Base-by-base conservation (phyloP, 92 coral and sea anemone species). In the Phenganax marumi region DNA sequence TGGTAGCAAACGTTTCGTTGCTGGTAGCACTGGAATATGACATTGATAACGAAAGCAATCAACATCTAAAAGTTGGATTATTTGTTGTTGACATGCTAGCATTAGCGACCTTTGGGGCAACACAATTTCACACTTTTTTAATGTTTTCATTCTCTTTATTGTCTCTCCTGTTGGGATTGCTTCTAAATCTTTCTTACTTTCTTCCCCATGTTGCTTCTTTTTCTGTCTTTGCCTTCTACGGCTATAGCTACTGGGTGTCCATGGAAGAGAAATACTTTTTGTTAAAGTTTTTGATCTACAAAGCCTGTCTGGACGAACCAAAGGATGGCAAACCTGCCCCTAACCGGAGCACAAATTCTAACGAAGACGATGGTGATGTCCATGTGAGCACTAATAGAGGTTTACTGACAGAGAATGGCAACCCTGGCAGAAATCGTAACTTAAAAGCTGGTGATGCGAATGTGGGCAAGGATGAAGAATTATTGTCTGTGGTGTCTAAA, bases 91-190 rank as follows among this genome's bases (percentile, higher is more conserved):
- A 33, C 43, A 1, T 1, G 43, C 5, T 66, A 47, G 49, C 8
- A 7, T 23, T 66, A 2, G 18, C 24, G 8, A 25, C 72, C 1
- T 66, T 66, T 66, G 6, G 1, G 0, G 26, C 8, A 12, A 1
- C 12, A 12, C 43, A 33, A 33, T 33, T 33, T 1, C 43, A 1
- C 43, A 33, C 43, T 6, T 8, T 2, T 66, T 10, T 66, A 25
- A 66, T 66, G 17, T 66, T 17, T 14, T 66, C 43, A 3, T 66
- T 66, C 25, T 17, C 25, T 3, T 10, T 23, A 25, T 50, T 25
- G 72, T 66, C 72, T 66, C 43, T 66, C 49, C n/a, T 66, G 72
- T 66, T 66, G 17, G 72, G 72, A 25, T 66, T 66, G 49, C 12
- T 66, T 14, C 50, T 66, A 66, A 66, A 66, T 39, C 17, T 66